Evolutionary conservation across 2,113 vertebrate species (phyloP).

Genomic region (Numida meleagris): DNA sequence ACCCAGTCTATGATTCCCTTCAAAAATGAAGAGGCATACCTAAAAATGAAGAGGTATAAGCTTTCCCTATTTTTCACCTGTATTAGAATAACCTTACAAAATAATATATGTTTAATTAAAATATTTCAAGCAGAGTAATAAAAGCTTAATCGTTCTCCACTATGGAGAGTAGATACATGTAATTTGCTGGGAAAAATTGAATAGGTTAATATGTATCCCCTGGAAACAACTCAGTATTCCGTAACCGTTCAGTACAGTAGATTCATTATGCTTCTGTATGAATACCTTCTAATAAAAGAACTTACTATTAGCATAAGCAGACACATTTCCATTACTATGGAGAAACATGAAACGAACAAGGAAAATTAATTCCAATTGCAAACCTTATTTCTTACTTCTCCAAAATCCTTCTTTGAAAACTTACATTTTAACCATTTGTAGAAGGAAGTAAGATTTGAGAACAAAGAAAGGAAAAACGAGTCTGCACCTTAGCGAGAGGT

Average conservation of each 20-base stretch:
- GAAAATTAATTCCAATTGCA: conserved; percentile 17
- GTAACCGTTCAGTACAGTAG: neutral
- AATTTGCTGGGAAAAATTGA: conserved; percentile 43
- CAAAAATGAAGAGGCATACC: neutral
- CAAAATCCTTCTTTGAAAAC: neutral
- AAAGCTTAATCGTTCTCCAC: conserved; percentile 1
- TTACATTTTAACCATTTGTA: neutral
- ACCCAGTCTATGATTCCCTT: neutral
- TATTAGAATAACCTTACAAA: neutral
- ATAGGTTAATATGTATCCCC: conserved; percentile 43
- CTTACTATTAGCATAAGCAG: conserved; percentile 46
- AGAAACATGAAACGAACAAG: neutral
- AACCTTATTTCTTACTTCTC: neutral
- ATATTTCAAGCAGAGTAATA: conserved; percentile 30
- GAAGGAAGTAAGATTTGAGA: neutral
- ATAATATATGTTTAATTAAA: conserved; percentile 48
- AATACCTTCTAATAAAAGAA: conserved; percentile 46
- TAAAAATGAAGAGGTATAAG: neutral
- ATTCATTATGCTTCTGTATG: conserved; percentile 30
- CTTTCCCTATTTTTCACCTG: neutral
- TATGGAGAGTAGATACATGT: neutral
- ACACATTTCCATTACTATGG: conserved; percentile 18
- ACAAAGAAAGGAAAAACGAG: neutral
- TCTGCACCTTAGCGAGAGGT: neutral
- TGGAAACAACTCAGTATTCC: conserved; percentile 63